phyloP scores from a whole-genome alignment of 2,888 invertebrate species.

The Opisthograptis luteolata region DNA sequence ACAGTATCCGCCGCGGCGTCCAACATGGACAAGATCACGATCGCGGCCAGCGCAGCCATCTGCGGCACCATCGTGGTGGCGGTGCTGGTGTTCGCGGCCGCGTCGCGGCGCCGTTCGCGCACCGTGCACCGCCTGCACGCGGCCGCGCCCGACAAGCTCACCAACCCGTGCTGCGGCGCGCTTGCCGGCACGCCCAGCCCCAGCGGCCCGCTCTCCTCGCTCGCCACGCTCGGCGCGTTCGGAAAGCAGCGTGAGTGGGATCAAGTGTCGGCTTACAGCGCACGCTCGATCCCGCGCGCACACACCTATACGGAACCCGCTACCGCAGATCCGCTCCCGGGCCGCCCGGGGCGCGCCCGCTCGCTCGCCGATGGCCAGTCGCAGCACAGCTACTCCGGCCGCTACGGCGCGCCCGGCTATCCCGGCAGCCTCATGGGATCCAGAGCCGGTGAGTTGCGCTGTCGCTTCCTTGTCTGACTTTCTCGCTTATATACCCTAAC shows the following conservation, averaged over 20 bases:
- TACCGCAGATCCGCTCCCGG: conserved; percentile 89
- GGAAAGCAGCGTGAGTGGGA: conserved; percentile 91
- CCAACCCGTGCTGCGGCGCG: conserved; percentile 91
- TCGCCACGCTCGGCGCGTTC: conserved; percentile 93
- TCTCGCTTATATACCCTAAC: conserved; percentile 17
- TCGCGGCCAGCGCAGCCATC: conserved; percentile 96
- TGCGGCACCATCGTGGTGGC: conserved; percentile 96
- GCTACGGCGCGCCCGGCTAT: conserved; percentile 90
- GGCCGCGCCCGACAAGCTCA: conserved; percentile 88
- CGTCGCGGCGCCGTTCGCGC: conserved; percentile 90
- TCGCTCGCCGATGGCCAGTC: conserved; percentile 95
- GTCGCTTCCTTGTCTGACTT: conserved; percentile 41
- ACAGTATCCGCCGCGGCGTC: conserved; percentile 92
- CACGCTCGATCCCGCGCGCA: conserved; percentile 94
- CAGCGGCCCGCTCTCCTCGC: conserved; percentile 90
- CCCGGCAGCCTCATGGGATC: conserved; percentile 86
- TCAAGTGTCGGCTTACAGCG: conserved; percentile 94
- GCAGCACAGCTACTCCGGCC: conserved; percentile 93
- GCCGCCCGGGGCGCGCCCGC: conserved; percentile 90
- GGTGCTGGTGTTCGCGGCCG: conserved; percentile 94
- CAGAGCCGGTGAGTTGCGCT: conserved; percentile 68
- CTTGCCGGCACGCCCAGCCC: conserved; percentile 90
- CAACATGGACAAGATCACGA: conserved; percentile 97
- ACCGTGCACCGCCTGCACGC: conserved; percentile 90
- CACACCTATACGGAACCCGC: conserved; percentile 89